phyloP scores from a whole-genome alignment of 1,140 invertebrate genomes.

The Danaus melanippus region DNA sequence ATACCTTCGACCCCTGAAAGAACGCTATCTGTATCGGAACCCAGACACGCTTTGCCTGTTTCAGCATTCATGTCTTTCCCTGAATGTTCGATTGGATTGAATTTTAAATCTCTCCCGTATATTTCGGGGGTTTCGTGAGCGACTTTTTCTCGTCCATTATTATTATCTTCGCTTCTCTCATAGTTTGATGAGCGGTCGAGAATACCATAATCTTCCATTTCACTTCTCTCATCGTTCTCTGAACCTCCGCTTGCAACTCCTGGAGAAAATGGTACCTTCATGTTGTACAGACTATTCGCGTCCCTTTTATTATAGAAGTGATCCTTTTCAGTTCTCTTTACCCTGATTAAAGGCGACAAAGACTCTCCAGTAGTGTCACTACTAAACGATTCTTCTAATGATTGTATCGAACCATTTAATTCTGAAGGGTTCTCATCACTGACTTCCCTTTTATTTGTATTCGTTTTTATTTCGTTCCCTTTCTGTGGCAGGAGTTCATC shows the following conservation, averaged over 20 bases:
- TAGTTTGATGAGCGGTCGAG: slow-evolving; percentile 43
- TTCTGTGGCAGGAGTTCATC: slow-evolving; percentile 16
- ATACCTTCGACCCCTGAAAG: slow-evolving; percentile 46
- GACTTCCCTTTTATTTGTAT: slow-evolving; percentile 37
- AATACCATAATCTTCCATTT: slow-evolving; percentile 51
- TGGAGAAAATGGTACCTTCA: slow-evolving; percentile 44
- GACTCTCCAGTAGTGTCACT: slow-evolving; percentile 33
- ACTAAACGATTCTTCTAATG: slow-evolving; percentile 58
- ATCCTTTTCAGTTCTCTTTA: slow-evolving; percentile 49
- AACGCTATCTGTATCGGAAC: slow-evolving; percentile 49
- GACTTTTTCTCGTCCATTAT: too few relatives aligned
- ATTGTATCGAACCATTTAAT: slow-evolving; percentile 36
- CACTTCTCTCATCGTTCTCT: slow-evolving; percentile 49
- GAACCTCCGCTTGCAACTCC: slow-evolving; percentile 42
- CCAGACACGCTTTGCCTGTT: slow-evolving; percentile 32
- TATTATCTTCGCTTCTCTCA: slow-evolving; percentile 18
- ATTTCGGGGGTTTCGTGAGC: too few relatives aligned
- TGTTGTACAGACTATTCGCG: slow-evolving; percentile 27
- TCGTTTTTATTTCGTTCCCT: too few relatives aligned
- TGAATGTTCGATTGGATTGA: slow-evolving; percentile 6
- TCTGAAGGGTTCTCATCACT: slow-evolving; percentile 20
- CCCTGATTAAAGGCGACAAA: slow-evolving; percentile 48
- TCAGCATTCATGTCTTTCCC: slow-evolving; percentile 15
- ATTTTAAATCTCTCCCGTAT: background rate
- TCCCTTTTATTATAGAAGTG: slow-evolving; percentile 34